These are phyloP conservation scores for Keiferia lycopersicella DNA, from an alignment of 2,888 invertebrate genomes.

Conservation along the genomic window DNA sequence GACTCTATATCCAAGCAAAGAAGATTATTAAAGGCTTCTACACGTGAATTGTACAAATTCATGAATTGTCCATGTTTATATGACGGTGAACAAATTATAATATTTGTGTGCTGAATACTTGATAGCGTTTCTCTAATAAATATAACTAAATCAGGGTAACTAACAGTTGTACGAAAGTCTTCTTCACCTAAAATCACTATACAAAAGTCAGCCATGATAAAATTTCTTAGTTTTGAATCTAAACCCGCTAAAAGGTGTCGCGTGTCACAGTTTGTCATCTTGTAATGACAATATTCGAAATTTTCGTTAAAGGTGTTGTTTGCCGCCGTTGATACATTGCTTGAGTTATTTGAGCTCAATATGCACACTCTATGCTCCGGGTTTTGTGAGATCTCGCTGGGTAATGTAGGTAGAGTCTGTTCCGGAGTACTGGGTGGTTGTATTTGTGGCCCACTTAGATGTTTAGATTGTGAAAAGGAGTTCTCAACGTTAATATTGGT, in stretches of 20 bases:
- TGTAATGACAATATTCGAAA: background rate
- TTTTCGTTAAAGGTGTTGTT: background rate
- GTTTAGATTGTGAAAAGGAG: background rate
- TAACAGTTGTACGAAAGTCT: background rate
- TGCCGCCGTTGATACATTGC: background rate
- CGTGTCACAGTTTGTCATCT: background rate
- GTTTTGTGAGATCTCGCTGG: background rate
- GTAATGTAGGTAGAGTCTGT: background rate
- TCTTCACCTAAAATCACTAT: background rate
- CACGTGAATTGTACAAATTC: background rate
- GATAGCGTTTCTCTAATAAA: constrained; percentile 11
- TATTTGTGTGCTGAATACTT: background rate
- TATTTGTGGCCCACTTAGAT: too few relatives aligned
- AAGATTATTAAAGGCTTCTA: background rate
- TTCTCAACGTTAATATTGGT: background rate
- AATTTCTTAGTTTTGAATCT: background rate
- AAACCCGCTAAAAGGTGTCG: background rate
- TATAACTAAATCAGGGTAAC: background rate
- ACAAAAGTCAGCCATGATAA: background rate
- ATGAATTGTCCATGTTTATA: background rate
- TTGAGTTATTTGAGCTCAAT: background rate
- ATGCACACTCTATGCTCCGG: background rate
- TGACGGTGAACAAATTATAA: background rate
- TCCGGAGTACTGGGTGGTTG: too few relatives aligned
- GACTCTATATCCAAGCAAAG: background rate